Conservation (phyloP, 37 sponge, comb jelly and placozoan genomes). For the Crambe crambe region DNA sequence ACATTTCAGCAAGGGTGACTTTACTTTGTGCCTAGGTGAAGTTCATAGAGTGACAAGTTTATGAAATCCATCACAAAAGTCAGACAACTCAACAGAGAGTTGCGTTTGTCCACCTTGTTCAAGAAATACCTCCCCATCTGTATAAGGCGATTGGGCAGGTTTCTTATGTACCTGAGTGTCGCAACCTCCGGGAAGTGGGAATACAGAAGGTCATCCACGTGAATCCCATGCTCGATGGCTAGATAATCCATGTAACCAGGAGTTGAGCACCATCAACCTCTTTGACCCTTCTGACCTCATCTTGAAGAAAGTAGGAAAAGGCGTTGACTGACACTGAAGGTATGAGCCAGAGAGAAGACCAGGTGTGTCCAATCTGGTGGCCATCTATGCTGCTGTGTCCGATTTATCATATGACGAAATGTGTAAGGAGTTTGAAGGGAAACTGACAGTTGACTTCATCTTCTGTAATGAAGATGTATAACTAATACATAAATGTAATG, state of each 20-base stretch:
- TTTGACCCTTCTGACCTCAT: constrained; percentile 76
- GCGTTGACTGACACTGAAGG: constrained; percentile 33
- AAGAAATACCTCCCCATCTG: too few species aligned
- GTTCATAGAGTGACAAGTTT: constrained; percentile 71
- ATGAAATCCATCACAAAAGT: constrained; percentile 76
- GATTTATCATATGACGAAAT: constrained; percentile 35
- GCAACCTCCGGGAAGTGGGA: too few species aligned
- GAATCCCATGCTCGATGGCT: too few species aligned
- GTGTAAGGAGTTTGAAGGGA: constrained; percentile 53
- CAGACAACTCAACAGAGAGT: constrained; percentile 97
- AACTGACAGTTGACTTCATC: constrained; percentile 59
- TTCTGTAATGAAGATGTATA: too few species aligned
- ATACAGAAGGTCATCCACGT: too few species aligned
- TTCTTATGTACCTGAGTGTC: too few species aligned
- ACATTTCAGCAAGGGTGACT: too few species aligned
- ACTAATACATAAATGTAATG: too few species aligned
- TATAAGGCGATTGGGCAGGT: too few species aligned
- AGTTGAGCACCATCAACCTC: constrained; percentile 63
- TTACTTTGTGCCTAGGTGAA: too few species aligned
- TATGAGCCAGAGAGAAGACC: constrained; percentile 75
- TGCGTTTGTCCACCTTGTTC: too few species aligned
- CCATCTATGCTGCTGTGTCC: constrained; percentile 59
- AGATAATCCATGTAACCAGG: constrained; percentile 63
- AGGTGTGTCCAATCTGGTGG: constrained; percentile 80
- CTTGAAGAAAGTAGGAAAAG: constrained; percentile 61